Conservation (phyloP, 2,888 invertebrate species). For the Cordilura impudica region DNA sequence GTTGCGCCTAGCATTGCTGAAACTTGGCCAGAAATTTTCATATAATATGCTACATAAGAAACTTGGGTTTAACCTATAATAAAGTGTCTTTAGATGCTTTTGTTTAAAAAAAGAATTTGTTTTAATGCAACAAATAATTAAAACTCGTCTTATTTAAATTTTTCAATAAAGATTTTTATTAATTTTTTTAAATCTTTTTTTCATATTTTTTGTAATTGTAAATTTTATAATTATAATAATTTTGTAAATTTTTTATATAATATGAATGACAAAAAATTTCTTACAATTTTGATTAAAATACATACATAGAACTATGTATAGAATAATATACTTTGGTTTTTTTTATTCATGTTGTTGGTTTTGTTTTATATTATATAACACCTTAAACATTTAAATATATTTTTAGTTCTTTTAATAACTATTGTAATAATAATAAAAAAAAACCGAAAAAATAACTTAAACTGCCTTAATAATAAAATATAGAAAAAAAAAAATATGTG, state of each 20-base stretch:
- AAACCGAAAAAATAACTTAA: constrained; percentile 40
- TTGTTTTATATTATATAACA: constrained; percentile 67
- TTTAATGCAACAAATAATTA: constrained; percentile 19
- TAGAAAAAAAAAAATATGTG: constrained; percentile 58
- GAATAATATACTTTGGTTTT: constrained; percentile 67
- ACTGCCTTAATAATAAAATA: constrained; percentile 56
- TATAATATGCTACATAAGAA: too few relatives aligned
- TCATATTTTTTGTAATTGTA: constrained; percentile 68
- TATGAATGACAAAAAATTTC: constrained; percentile 63
- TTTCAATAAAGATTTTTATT: constrained; percentile 70
- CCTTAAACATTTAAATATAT: constrained; percentile 67
- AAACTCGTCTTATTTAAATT: constrained; percentile 36
- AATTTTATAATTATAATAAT: constrained; percentile 76
- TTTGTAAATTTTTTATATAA: constrained; percentile 77
- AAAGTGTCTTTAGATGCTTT: too few relatives aligned
- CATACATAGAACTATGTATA: constrained; percentile 75
- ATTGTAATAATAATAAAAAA: constrained; percentile 35
- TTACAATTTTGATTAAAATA: constrained; percentile 75
- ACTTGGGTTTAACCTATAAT: neutral
- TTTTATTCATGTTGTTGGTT: constrained; percentile 67
- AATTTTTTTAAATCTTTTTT: constrained; percentile 67
- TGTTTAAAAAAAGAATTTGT: too few relatives aligned
- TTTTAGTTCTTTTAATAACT: constrained; percentile 56
- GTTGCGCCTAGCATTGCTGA: too few relatives aligned
- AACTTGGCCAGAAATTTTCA: too few relatives aligned